Evolutionary conservation across 2,797 vertebrate genomes (phyloP), one percentile per base, ranked within the genome.

Genomic region (Steatocranus sp.): DNA sequence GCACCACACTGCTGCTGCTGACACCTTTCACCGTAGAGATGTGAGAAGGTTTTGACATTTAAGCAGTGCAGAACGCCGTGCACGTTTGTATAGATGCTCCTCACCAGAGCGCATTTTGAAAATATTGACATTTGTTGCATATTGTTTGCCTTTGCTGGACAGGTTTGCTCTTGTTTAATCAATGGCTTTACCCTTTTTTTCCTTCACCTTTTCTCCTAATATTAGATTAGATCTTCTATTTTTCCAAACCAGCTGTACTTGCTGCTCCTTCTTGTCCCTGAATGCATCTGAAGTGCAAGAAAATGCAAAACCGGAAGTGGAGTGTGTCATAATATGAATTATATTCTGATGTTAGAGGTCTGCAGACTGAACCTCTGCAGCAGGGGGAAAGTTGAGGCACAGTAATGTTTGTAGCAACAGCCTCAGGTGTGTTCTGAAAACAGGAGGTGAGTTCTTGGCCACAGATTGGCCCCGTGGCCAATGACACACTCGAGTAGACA

Each of bases 101-200:
- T 84, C 80, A 73, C 53, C 46, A 7, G 41, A 63, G 43, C 34
- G 25, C 41, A 56, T 32, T 32, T 17, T 0, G 17, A 61, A 51
- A 36, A 79, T 53, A 63, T 30, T 84, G 81, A 84, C 20, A 3
- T 74, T 53, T 51, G 81, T 84, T 75, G 80, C 83, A 68, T 80
- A 32, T 83, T 70, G 83, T 86, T 87, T 84, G 83, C 79, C 79
- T 56, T 81, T 1, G 25, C 80, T 81, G 49, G 76, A 82, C 79
- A 66, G 53, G 27, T 80, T 85, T 81, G 68, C 85, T 88, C 82
- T 82, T 86, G 82, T 91, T 82, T 87, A 89, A 83, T 89, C 73
- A 3, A 43, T 83, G 20, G 50, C 78, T 76, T 73, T 83, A 6
- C 25, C 53, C 36, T 76, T 79, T 81, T 80, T 76, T 83, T 56